A percentile compares a stretch with the other conserved stretches of the same genome.
Evolutionary conservation across 92 coral and sea anemone species (phyloP).

Genomic region (Paramuricea clavata): DNA sequence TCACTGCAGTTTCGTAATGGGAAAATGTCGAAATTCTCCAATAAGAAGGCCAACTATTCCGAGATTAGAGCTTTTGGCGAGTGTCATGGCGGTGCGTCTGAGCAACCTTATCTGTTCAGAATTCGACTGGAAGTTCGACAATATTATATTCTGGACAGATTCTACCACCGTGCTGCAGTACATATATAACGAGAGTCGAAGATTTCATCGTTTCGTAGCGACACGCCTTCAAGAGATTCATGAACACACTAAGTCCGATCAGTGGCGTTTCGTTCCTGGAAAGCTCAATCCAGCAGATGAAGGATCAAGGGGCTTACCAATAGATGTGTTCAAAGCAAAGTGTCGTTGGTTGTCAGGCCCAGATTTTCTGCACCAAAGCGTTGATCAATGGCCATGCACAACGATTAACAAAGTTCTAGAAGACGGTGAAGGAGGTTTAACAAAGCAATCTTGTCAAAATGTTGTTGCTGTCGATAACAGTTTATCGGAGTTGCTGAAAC

Average conservation of each 20-base stretch:
- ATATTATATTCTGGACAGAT: conserved; percentile 60
- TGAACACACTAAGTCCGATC: conserved; percentile 9
- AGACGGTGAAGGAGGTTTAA: not conserved
- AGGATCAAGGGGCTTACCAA: conserved; percentile 45
- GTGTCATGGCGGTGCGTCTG: not conserved
- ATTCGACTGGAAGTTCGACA: conserved; percentile 44
- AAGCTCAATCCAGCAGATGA: conserved; percentile 43
- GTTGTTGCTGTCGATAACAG: no score
- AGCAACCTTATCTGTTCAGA: conserved; percentile 32
- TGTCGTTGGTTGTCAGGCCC: not conserved
- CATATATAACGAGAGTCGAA: conserved; percentile 39
- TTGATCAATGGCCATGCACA: not conserved
- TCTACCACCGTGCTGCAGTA: conserved; percentile 54
- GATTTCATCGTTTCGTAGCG: not conserved
- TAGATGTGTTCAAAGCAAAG: not conserved
- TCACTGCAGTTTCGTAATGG: no score
- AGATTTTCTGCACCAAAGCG: not conserved
- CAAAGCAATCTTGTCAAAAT: not conserved
- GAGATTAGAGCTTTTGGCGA: not conserved
- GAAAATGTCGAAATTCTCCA: no score
- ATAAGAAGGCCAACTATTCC: not conserved
- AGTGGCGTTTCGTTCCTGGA: conserved; percentile 24
- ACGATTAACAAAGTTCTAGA: not conserved
- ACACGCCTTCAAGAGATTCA: conserved; percentile 18
- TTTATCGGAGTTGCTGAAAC: no score